A percentile compares a stretch with the other conserved stretches of the same genome.
phyloP scores from a whole-genome alignment of 2,113 vertebrate species.

The Oryzias melastigma region DNA sequence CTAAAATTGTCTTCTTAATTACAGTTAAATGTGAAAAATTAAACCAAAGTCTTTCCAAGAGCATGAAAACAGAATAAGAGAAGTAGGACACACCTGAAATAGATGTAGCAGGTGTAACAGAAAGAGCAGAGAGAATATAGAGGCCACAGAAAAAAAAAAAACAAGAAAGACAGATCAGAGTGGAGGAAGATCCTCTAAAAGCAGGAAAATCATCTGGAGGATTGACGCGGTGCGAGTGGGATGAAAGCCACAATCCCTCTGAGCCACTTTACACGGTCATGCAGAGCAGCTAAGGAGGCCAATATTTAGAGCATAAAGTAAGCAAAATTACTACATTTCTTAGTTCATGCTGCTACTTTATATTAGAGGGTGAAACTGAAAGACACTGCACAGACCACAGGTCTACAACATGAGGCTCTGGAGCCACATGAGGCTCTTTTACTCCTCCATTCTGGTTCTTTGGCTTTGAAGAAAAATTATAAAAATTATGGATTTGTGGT shows the following conservation, averaged over 20 bases:
- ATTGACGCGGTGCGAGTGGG: neutral
- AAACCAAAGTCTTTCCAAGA: constrained; percentile 19
- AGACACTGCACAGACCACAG: no score
- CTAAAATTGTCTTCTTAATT: no score
- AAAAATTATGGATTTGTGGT: no score
- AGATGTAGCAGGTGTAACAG: constrained; percentile 56
- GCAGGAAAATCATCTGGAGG: constrained; percentile 8
- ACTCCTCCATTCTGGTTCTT: no score
- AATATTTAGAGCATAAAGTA: constrained; percentile 7
- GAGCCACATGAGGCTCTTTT: no score
- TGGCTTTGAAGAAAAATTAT: no score
- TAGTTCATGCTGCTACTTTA: neutral
- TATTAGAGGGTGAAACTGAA: neutral
- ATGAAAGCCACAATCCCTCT: neutral
- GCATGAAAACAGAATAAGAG: constrained; percentile 6
- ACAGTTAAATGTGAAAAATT: neutral
- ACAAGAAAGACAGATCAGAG: neutral
- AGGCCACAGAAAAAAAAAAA: neutral
- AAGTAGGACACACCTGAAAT: constrained; percentile 73
- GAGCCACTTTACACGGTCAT: constrained; percentile 1
- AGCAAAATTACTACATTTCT: constrained; percentile 3
- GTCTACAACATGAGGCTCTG: no score
- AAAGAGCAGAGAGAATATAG: constrained; percentile 9
- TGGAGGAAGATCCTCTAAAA: constrained; percentile 3
- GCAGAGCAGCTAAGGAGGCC: constrained; percentile 13